phyloP scores from a whole-genome alignment of 1,140 invertebrate species.

The Fopius arisanus region DNA sequence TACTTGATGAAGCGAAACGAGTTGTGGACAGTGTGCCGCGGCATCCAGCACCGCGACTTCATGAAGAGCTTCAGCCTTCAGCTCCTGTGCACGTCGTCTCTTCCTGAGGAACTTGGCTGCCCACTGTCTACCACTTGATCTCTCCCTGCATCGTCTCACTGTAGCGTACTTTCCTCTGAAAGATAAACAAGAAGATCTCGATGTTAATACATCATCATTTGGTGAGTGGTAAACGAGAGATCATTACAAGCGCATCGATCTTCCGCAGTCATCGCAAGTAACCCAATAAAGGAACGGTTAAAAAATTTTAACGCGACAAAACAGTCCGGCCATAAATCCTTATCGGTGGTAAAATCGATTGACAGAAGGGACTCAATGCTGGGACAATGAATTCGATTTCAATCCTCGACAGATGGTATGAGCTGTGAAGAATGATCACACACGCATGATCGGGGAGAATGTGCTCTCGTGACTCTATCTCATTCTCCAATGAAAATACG shows the following conservation, averaged over 20 bases:
- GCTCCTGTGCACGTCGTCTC: conserved; percentile 80
- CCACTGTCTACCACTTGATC: conserved; percentile 83
- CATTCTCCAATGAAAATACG: not conserved
- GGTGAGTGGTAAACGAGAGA: not conserved
- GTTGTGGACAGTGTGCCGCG: conserved; percentile 78
- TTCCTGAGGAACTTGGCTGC: conserved; percentile 96
- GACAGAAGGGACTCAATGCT: not conserved
- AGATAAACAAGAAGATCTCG: conserved; percentile 33
- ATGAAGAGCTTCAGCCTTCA: conserved; percentile 84
- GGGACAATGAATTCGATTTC: not conserved
- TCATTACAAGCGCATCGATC: not conserved
- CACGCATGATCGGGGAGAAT: not conserved
- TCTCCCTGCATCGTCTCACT: conserved; percentile 87
- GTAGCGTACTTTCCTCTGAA: conserved; percentile 95
- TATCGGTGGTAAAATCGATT: not conserved
- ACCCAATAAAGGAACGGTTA: not conserved
- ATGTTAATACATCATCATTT: conserved; percentile 16
- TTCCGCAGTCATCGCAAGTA: not conserved
- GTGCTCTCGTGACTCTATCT: not conserved
- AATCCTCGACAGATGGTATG: not conserved
- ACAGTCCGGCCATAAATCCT: not conserved
- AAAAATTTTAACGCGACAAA: not conserved
- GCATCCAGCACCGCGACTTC: conserved; percentile 90
- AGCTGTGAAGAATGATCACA: not conserved
- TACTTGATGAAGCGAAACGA: conserved; percentile 89